A percentile compares a stretch with the other conserved stretches of the same genome.
Conservation (phyloP, 2,888 invertebrate species). For the Molorchus minor region DNA sequence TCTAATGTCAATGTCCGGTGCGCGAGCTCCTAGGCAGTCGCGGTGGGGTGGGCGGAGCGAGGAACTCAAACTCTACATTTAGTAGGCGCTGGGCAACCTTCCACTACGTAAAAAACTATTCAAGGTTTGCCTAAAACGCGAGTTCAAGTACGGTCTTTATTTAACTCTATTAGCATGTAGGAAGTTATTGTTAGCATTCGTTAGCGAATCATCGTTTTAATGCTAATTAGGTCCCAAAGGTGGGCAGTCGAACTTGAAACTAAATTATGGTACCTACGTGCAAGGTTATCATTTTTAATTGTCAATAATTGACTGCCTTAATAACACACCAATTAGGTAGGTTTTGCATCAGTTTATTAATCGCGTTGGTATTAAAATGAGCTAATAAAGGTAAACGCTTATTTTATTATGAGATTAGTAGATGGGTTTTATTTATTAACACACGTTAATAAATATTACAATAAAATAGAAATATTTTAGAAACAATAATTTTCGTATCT, state of each 20-base stretch:
- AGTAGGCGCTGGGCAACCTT: conserved; percentile 39
- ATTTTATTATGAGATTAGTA: too few species aligned
- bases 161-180: conserved; percentile 28
- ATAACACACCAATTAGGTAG: not conserved
- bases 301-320: not conserved
- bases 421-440: too few species aligned
- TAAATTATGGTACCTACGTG: not conserved
- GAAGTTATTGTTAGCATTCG: conserved; percentile 24
- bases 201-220: conserved; percentile 11
- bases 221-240: conserved; percentile 12
- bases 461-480: too few species aligned
- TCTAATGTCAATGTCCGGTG: conserved; percentile 61
- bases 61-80: conserved; percentile 27
- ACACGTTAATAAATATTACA: too few species aligned
- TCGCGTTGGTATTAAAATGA: too few species aligned
- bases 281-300: conserved; percentile 3
- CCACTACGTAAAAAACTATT: conserved; percentile 41
- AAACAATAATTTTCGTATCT: too few species aligned
- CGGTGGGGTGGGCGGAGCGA: conserved; percentile 33
- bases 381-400: too few species aligned
- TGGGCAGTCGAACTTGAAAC: conserved; percentile 26
- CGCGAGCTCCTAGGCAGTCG: conserved; percentile 48
- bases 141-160: conserved; percentile 26
- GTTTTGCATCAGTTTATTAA: not conserved
- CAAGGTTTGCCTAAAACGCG: conserved; percentile 45